phyloP scores from a whole-genome alignment of 2,888 invertebrate genomes.

The Smittia aterrima region DNA sequence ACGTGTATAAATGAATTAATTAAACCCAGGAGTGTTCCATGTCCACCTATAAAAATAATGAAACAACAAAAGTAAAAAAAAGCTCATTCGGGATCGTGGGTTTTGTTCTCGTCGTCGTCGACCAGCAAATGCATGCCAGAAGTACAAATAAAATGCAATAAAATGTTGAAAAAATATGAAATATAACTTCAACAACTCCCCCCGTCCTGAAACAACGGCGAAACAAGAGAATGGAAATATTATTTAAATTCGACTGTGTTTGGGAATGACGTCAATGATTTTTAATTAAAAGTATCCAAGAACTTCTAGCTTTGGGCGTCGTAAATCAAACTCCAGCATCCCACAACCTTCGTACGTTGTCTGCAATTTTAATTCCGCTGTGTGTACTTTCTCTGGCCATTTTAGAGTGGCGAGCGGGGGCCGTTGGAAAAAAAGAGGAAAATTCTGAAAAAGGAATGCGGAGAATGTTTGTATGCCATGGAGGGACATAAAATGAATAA shows the following conservation, averaged over 20 bases:
- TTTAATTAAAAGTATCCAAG: not conserved
- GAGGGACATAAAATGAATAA: conserved; percentile 37
- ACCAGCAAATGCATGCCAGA: too few species aligned
- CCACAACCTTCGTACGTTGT: not conserved
- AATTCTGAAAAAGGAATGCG: conserved; percentile 8
- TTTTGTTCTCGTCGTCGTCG: too few species aligned
- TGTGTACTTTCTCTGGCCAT: conserved; percentile 36
- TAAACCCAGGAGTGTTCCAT: conserved; percentile 80
- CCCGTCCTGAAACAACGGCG: too few species aligned
- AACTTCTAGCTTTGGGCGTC: too few species aligned
- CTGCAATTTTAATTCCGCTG: conserved; percentile 30
- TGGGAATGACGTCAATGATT: not conserved
- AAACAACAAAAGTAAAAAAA: not conserved
- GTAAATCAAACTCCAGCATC: not conserved
- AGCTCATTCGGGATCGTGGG: not conserved
- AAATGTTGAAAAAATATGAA: conserved; percentile 10
- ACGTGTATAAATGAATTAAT: conserved; percentile 88
- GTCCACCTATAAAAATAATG: conserved; percentile 67
- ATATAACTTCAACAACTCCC: not conserved
- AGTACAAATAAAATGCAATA: conserved; percentile 3
- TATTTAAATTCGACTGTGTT: not conserved
- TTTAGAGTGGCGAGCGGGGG: not conserved
- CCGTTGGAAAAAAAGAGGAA: not conserved
- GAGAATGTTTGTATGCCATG: conserved; percentile 16
- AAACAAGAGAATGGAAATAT: not conserved